Conservation (phyloP, 1,140 invertebrate genomes). For the Drosophila leontia region DNA sequence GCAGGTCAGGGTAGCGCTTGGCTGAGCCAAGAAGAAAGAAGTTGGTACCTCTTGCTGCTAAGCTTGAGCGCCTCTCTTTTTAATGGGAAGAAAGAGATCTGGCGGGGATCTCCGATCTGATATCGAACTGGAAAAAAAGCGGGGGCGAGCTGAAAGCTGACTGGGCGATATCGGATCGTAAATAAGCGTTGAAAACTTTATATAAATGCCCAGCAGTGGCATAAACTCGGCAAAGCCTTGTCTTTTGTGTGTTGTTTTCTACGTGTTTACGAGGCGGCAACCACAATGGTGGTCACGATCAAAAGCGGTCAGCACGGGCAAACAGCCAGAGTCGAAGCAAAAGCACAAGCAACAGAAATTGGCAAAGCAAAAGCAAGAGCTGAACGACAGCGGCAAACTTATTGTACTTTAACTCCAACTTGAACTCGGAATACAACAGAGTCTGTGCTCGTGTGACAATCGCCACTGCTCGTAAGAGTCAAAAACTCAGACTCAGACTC, state of each 20-base stretch:
- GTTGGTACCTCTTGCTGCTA: conserved; percentile 4
- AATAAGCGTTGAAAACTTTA: conserved; percentile 82
- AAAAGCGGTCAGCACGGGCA: conserved; percentile 71
- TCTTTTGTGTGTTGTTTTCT: conserved; percentile 39
- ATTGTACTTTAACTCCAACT: conserved; percentile 52
- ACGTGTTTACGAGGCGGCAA: conserved; percentile 81
- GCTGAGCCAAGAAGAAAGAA: conserved; percentile 21
- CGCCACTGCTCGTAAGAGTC: conserved; percentile 38
- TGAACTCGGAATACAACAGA: conserved; percentile 10
- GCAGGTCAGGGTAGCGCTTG: conserved; percentile 45
- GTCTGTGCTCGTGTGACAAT: conserved; percentile 67
- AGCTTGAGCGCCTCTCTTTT: conserved; percentile 33
- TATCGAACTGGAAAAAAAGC: conserved; percentile 26
- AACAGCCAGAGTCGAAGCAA: not conserved
- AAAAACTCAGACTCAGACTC: conserved; percentile 24
- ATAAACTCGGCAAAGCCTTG: conserved; percentile 56
- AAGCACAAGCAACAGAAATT: conserved; percentile 11
- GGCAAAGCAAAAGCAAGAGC: conserved; percentile 11
- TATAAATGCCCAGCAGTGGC: conserved; percentile 72
- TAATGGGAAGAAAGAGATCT: conserved; percentile 30
- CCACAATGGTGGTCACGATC: conserved; percentile 82
- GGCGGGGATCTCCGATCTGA: conserved; percentile 12
- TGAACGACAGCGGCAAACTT: conserved; percentile 31
- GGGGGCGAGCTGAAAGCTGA: conserved; percentile 23
- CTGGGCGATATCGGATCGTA: conserved; percentile 66